These are phyloP conservation scores for Tolmerus cingulatus DNA, from an alignment of 2,888 invertebrate genomes.

Conservation along the genomic window DNA sequence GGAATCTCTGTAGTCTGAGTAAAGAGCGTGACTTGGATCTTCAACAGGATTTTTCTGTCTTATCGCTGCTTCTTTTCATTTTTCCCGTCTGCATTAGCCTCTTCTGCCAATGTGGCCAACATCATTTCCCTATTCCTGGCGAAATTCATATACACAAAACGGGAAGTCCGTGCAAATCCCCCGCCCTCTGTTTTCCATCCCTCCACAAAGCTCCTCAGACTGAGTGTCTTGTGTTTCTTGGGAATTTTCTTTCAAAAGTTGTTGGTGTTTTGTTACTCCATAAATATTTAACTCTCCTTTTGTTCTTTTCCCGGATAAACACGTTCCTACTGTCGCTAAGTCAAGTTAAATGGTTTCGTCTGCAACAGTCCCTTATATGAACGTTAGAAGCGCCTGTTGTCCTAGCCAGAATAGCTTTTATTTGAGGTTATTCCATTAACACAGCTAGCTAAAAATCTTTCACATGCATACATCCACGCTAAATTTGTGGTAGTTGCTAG, in stretches of 20 bases:
- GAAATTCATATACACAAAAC: background rate
- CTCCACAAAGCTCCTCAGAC: background rate
- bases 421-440: background rate
- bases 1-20: constrained; percentile 3
- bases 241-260: constrained; percentile 11
- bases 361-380: background rate
- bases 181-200: background rate
- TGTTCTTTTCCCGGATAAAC: background rate
- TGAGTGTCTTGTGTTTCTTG: constrained; percentile 8
- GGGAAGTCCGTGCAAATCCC: background rate
- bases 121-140: background rate
- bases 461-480: background rate
- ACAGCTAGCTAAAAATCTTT: background rate
- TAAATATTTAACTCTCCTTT: constrained; percentile 24
- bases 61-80: background rate
- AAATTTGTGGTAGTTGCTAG: no score
- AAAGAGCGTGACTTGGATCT: constrained; percentile 32
- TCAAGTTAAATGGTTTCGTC: background rate
- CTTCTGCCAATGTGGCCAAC: background rate
- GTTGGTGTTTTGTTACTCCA: constrained; percentile 20
- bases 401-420: background rate
- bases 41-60: constrained; percentile 17
- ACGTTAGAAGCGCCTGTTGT: background rate
- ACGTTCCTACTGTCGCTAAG: background rate
- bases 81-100: background rate